These are phyloP conservation scores for Eueides isabella DNA, from an alignment of 1,140 invertebrate genomes.

Conservation along the genomic window DNA sequence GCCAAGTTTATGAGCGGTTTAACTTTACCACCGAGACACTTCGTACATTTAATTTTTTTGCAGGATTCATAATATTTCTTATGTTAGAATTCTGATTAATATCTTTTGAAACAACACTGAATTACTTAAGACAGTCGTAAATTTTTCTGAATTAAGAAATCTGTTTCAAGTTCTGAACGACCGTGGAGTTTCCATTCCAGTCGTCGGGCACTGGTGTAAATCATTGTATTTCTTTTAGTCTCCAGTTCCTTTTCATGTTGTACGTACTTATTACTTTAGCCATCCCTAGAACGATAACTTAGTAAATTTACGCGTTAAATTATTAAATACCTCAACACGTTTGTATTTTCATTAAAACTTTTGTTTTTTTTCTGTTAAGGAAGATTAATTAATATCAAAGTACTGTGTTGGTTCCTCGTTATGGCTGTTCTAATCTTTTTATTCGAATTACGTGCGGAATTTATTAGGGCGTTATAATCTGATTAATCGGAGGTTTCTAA, in stretches of 20 bases:
- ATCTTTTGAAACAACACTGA: background rate
- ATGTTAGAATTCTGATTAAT: slow-evolving; percentile 4
- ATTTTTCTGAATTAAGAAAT: slow-evolving; percentile 46
- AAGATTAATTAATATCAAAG: background rate
- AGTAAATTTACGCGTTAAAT: slow-evolving; percentile 29
- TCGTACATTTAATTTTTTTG: slow-evolving; percentile 31
- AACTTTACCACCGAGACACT: slow-evolving; percentile 44
- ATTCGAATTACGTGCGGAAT: background rate
- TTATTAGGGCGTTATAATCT: slow-evolving; percentile 18
- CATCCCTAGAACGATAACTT: slow-evolving; percentile 14
- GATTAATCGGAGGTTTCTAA: slow-evolving; percentile 29
- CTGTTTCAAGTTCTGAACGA: slow-evolving; percentile 29
- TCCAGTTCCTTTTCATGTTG: slow-evolving; percentile 45
- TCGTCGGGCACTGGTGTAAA: slow-evolving; percentile 51
- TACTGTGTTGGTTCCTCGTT: background rate
- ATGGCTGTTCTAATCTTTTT: background rate
- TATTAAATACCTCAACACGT: slow-evolving; percentile 21
- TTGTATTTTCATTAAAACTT: background rate
- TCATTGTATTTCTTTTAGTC: slow-evolving; percentile 65
- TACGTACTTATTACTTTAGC: slow-evolving; percentile 42
- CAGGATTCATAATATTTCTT: slow-evolving; percentile 18
- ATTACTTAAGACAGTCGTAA: slow-evolving; percentile 8
- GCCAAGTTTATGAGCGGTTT: slow-evolving; percentile 46
- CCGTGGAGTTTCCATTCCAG: slow-evolving; percentile 54
- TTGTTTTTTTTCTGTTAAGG: background rate